phyloP scores from a whole-genome alignment of 2,113 vertebrate genomes.

The pig (Sus scrofa) region DNA sequence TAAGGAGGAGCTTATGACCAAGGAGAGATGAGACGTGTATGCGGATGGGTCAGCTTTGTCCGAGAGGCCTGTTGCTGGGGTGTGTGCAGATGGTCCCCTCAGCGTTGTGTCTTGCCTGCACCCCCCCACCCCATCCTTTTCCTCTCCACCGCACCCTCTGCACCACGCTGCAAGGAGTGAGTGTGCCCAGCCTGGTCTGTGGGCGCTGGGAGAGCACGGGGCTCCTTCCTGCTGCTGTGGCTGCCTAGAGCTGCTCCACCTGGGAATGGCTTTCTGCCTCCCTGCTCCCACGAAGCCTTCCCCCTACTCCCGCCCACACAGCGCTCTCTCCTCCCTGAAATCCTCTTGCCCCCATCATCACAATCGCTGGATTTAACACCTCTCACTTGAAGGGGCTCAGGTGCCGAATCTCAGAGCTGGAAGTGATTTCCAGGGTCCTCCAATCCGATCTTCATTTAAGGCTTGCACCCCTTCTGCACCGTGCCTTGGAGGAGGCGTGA shows the following conservation, averaged over 20 bases:
- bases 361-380: conserved; percentile 65
- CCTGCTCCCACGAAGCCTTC: background rate
- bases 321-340: conserved; percentile 68
- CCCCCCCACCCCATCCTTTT: background rate
- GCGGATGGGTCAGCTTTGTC: background rate
- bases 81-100: background rate
- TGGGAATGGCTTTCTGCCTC: conserved; percentile 45
- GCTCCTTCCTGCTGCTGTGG: background rate
- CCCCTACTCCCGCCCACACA: conserved; percentile 72
- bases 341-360: conserved; percentile 72
- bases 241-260: conserved; percentile 5
- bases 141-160: background rate
- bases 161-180: background rate
- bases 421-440: conserved; percentile 54
- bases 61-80: background rate
- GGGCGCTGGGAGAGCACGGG: background rate
- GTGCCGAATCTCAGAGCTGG: conserved; percentile 54
- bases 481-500: background rate
- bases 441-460: background rate
- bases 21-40: background rate
- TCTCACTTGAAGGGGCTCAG: conserved; percentile 66
- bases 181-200: background rate
- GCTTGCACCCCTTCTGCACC: background rate
- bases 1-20: conserved; percentile 3
- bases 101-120: background rate